Conservation (phyloP, 2,888 invertebrate genomes). For the Cosmorhoe ocellata region DNA sequence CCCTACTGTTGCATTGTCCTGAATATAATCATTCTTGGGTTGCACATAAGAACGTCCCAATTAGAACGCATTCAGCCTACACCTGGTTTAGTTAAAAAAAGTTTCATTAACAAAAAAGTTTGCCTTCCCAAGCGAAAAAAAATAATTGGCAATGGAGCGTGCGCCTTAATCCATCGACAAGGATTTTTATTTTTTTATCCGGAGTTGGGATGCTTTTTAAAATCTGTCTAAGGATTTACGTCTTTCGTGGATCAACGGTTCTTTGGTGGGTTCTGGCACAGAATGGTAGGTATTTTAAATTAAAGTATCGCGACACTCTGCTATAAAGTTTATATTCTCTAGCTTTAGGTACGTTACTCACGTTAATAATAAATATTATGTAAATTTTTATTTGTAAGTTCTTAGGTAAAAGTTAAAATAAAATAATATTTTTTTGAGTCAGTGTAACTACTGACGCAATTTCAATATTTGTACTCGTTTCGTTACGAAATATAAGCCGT, state of each 20-base stretch:
- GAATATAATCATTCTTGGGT: conserved; percentile 42
- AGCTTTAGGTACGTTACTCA: too few species aligned
- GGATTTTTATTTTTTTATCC: conserved; percentile 42
- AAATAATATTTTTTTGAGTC: too few species aligned
- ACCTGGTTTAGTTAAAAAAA: conserved; percentile 60
- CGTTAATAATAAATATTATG: too few species aligned
- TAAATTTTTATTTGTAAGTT: too few species aligned
- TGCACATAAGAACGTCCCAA: conserved; percentile 54
- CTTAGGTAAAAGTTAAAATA: too few species aligned
- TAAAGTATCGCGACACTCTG: too few species aligned
- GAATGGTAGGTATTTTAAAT: not conserved
- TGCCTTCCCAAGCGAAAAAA: conserved; percentile 46
- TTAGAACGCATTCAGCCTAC: conserved; percentile 67
- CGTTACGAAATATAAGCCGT: conserved; percentile 20
- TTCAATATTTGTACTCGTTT: conserved; percentile 1
- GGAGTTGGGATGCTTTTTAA: conserved; percentile 31
- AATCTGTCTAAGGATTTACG: conserved; percentile 40
- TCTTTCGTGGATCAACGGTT: too few species aligned
- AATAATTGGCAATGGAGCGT: conserved; percentile 77
- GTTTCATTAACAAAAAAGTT: conserved; percentile 28
- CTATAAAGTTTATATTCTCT: too few species aligned
- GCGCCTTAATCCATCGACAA: conserved; percentile 63
- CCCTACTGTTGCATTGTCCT: conserved; percentile 42
- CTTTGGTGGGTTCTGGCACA: conserved; percentile 49
- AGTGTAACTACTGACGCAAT: too few species aligned